These are phyloP conservation scores for Conus ventricosus DNA, from an alignment of 1,140 invertebrate genomes.

Conservation along the genomic window DNA sequence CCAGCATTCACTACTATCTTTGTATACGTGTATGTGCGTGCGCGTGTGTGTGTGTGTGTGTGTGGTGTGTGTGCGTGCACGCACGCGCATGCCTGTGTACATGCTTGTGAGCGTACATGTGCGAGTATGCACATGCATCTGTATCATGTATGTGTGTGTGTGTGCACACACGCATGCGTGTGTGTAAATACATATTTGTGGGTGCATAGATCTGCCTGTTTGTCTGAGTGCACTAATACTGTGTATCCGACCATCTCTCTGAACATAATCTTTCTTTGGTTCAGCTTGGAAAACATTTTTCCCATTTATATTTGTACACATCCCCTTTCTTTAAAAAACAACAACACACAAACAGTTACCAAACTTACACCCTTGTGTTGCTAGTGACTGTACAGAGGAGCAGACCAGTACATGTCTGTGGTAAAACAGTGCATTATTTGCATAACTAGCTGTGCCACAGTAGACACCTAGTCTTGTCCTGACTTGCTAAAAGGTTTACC, in stretches of 20 bases:
- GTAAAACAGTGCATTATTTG: no score
- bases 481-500: no score
- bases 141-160: no score
- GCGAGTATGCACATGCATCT: not conserved
- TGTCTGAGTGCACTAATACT: not conserved
- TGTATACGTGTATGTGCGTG: not conserved
- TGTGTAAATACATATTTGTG: not conserved
- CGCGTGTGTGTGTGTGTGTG: conserved; percentile 15
- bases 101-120: not conserved
- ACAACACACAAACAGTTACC: no score
- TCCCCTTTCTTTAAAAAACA: not conserved
- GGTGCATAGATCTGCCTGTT: not conserved
- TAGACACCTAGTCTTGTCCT: no score
- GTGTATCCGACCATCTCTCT: no score
- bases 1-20: not conserved
- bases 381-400: no score
- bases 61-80: not conserved
- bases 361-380: no score
- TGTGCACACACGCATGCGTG: not conserved
- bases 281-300: not conserved
- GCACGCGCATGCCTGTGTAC: not conserved
- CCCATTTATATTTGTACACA: not conserved
- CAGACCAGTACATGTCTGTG: no score
- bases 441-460: no score
- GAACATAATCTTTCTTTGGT: not conserved